phyloP scores from a whole-genome alignment of 2,888 invertebrate genomes.

The Peribatodes rhomboidaria region DNA sequence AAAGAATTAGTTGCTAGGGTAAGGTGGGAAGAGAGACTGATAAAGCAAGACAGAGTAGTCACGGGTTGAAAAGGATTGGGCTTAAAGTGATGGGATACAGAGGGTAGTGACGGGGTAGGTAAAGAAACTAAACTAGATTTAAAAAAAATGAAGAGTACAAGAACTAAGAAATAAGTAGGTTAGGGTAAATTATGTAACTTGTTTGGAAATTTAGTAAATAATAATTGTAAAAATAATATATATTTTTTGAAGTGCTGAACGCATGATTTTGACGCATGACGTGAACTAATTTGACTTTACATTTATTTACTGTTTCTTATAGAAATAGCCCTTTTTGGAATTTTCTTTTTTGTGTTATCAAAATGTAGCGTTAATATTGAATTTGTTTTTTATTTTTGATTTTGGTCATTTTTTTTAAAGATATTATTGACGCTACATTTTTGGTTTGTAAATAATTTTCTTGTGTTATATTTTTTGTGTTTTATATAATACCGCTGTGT shows the following conservation, averaged over 20 bases:
- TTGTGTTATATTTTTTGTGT: conserved; percentile 61
- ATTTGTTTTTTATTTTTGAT: conserved; percentile 37
- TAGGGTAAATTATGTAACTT: too few species aligned
- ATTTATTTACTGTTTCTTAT: conserved; percentile 29
- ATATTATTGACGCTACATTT: conserved; percentile 41
- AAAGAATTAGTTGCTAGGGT: not conserved
- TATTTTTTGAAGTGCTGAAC: conserved; percentile 16
- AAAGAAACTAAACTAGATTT: not conserved
- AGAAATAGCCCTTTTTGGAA: too few species aligned
- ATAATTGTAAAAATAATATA: not conserved
- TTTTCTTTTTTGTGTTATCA: conserved; percentile 23
- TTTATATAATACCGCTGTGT: conserved; percentile 64
- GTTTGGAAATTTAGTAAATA: not conserved
- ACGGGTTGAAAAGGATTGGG: not conserved
- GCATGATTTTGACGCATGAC: conserved; percentile 46
- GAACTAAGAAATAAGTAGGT: not conserved
- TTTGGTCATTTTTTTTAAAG: not conserved
- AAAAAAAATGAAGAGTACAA: not conserved
- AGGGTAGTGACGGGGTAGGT: not conserved
- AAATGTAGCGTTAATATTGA: conserved; percentile 41
- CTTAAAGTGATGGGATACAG: too few species aligned
- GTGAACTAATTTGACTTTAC: conserved; percentile 43
- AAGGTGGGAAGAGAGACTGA: not conserved
- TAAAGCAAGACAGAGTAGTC: not conserved
- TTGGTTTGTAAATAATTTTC: conserved; percentile 50